Evolutionary conservation across 2,113 vertebrate species (phyloP), one percentile per base, ranked within the genome.

Genomic region (Tilapia sparmanii): DNA sequence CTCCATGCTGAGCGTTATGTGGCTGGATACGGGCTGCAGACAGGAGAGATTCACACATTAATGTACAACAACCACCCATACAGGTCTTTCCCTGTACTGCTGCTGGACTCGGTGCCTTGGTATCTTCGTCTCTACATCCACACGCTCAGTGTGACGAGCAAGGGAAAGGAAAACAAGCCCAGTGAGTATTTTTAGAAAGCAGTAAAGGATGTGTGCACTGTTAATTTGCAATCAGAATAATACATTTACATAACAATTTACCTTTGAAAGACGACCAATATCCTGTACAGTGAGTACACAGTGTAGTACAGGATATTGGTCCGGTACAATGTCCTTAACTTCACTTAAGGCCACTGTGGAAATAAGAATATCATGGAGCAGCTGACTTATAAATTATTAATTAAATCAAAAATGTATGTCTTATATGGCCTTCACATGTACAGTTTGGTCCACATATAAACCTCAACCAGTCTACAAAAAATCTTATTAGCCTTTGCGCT

Each of bases 111-210:
- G 0, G 98, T 99, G 87, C 98, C 99, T 3, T 99, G 99, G 98
- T 99, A 98, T 88, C 97, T 99, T 82, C 97, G 98, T 4, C 97
- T 99, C 42, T 99, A 99, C 5, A 95, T 99, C 90, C 98, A 99
- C 95, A 99, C 98, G 0, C 97, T 99, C 47, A 97, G 96, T 4
- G 97, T 99, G 93, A 97, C 96, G 94, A 99, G 98, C 59, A 99
- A 97, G 91, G 97, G 97, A 76, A 98, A 97, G 87, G 97, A 98
- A 45, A 99, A 99, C 95, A 98, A 97, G 29, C 98, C 98, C 18
- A 99, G 99, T 99, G 92, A 89, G 79, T 89, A 33, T 12, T n/a
- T 82, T 31, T 47, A 47, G 22, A 31, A 53, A 54, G 61, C 50
- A 40, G 33, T 78, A 50, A 78, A 78, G 3, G 24, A 78, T 50